A percentile compares a stretch with the other conserved stretches of the same genome.
Conservation (phyloP, 2,797 vertebrate species). For the Cyclura pinguis region DNA sequence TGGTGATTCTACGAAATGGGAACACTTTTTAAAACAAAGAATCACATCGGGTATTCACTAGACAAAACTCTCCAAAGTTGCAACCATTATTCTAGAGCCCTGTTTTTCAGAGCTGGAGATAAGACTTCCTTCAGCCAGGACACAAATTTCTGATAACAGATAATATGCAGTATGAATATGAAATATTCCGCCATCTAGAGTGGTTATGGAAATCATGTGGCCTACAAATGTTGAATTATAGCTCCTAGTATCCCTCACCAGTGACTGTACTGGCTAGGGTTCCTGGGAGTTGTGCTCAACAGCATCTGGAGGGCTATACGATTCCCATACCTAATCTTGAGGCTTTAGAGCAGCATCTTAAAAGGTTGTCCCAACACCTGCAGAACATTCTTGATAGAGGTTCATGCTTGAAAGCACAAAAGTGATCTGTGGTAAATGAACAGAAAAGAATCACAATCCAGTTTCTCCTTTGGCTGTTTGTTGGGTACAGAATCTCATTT, state of each 20-base stretch:
- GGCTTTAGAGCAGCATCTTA: background rate
- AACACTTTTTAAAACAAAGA: background rate
- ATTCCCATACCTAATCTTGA: background rate
- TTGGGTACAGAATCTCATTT: background rate
- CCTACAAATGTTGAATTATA: no score
- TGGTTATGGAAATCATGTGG: background rate
- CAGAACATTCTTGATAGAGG: background rate
- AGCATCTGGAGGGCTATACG: background rate
- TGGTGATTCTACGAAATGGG: background rate
- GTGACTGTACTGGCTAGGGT: no score
- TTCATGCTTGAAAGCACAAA: background rate
- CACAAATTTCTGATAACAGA: background rate
- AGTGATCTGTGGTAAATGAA: background rate
- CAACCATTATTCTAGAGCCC: background rate
- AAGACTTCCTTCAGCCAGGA: background rate
- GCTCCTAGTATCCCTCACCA: no score
- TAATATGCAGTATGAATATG: background rate
- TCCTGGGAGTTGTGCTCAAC: background rate
- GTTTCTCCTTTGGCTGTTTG: background rate
- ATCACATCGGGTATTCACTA: background rate
- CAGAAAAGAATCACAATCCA: background rate
- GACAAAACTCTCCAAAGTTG: background rate
- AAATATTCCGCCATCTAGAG: background rate
- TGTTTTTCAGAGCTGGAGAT: background rate
- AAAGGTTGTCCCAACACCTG: background rate